These are phyloP conservation scores for Drosophila dives DNA, from an alignment of 2,888 invertebrate species.

Conservation along the genomic window DNA sequence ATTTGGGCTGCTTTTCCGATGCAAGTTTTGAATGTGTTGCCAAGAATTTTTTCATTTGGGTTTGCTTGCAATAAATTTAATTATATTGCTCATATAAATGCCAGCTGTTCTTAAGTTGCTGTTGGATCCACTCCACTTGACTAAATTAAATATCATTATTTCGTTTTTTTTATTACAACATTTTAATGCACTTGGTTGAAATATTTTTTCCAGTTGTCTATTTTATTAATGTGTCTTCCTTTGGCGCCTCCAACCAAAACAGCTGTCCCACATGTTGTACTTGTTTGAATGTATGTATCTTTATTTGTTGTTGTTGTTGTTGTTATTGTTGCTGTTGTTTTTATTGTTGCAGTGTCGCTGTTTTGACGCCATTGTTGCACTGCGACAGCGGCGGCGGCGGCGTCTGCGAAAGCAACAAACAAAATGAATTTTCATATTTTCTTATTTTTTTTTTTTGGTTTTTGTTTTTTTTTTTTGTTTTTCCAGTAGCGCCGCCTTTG, in stretches of 20 bases:
- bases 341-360: slow-evolving; percentile 42
- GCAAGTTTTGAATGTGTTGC: slow-evolving; percentile 2
- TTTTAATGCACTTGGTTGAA: slow-evolving; percentile 73
- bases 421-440: slow-evolving; percentile 79
- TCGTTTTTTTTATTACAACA: slow-evolving; percentile 40
- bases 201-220: slow-evolving; percentile 41
- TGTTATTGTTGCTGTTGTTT: background rate
- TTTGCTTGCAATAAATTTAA: slow-evolving; percentile 49
- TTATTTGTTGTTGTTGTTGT: slow-evolving; percentile 37
- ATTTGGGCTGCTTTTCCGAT: slow-evolving; percentile 11
- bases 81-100: slow-evolving; percentile 54
- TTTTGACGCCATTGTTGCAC: slow-evolving; percentile 77
- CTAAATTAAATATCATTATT: slow-evolving; percentile 72
- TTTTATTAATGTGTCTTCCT: slow-evolving; percentile 55
- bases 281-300: slow-evolving; percentile 38
- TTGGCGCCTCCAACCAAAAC: slow-evolving; percentile 10
- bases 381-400: slow-evolving; percentile 43
- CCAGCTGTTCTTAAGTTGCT: slow-evolving; percentile 54
- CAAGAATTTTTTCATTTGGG: slow-evolving; percentile 41
- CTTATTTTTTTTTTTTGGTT: slow-evolving; percentile 31
- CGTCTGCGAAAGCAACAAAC: slow-evolving; percentile 40
- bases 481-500: slow-evolving; percentile 29
- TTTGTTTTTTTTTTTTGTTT: too few relatives aligned
- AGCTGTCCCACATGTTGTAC: slow-evolving; percentile 66
- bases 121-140: slow-evolving; percentile 52